Evolutionary conservation across 2,113 vertebrate genomes (phyloP), one percentile per base, ranked within the genome.

Genomic region (Cynoglossus semilaevis): DNA sequence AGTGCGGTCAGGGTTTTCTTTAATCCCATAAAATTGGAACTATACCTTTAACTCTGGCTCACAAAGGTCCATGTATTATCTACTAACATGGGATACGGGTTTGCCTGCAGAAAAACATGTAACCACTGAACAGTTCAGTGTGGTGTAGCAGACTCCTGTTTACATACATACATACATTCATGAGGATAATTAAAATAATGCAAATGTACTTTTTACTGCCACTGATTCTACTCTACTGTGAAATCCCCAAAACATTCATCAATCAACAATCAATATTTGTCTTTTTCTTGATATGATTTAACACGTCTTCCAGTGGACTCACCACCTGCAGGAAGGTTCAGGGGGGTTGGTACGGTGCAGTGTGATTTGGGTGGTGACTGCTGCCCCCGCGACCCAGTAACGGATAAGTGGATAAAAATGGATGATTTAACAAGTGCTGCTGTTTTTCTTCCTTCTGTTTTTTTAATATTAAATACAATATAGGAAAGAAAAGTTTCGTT

Each of bases 401-500:
- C n/a, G n/a, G n/a, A n/a, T n/a, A n/a, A n/a, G n/a, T n/a, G n/a
- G n/a, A n/a, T n/a, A n/a, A n/a, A n/a, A n/a, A n/a, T n/a, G n/a
- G n/a, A n/a, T n/a, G n/a, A n/a, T n/a, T 76, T 67, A 45, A 48
- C 44, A 35, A 36, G 17, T 49, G 36, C 58, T 76, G 41, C 36
- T n/a, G 44, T 34, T 7, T 47, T 75, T 34, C 34, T 58, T 22
- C 9, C 22, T 51, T 49, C n/a, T n/a, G n/a, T 18, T 67, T 51
- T 54, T 69, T 60, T 70, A 52, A 65, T 44, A 81, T 79, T 75
- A 82, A 82, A 83, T 43, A 9, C 13, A 14, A 63, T 51, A 51
- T 67, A 7, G 34, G n/a, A n/a, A 55, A 47, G 5, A 0, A 1
- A 44, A n/a, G n/a, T n/a, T n/a, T n/a, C n/a, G n/a, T n/a, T n/a